phyloP scores from a whole-genome alignment of 2,113 vertebrate species.

The Terrapene triunguis region DNA sequence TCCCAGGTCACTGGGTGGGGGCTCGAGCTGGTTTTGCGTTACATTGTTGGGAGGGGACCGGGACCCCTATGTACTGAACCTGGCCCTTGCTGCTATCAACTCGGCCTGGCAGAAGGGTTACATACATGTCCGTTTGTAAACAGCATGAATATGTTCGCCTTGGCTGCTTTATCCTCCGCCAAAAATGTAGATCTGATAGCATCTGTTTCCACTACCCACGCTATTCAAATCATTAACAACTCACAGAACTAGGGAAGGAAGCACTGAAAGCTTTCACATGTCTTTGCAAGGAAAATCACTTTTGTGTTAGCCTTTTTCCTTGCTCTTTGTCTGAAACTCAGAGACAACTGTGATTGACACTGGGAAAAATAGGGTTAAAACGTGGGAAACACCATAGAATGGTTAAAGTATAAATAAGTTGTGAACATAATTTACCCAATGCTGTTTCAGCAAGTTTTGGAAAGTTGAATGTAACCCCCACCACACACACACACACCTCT shows the following conservation, averaged over 20 bases:
- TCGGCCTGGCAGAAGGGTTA: too few species aligned
- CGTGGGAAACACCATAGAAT: not conserved
- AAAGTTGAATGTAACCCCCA: not conserved
- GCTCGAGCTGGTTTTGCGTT: too few species aligned
- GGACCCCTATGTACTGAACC: too few species aligned
- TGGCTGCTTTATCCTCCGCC: slow-evolving; percentile 81
- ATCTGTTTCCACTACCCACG: slow-evolving; percentile 83
- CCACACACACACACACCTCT: not conserved
- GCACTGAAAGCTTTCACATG: slow-evolving; percentile 75
- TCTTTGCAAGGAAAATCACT: slow-evolving; percentile 62
- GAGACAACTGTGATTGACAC: slow-evolving; percentile 41
- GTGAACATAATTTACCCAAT: not conserved
- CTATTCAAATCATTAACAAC: slow-evolving; percentile 78
- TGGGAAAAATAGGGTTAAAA: slow-evolving; percentile 41
- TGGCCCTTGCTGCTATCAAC: too few species aligned
- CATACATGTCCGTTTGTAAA: slow-evolving; percentile 78
- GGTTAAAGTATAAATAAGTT: not conserved
- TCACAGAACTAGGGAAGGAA: slow-evolving; percentile 71
- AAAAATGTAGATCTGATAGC: slow-evolving; percentile 79
- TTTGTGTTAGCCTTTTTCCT: slow-evolving; percentile 36
- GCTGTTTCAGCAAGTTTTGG: not conserved
- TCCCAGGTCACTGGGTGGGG: too few species aligned
- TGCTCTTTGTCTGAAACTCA: slow-evolving; percentile 52
- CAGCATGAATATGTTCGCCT: slow-evolving; percentile 81
- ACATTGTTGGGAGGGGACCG: too few species aligned